Base-by-base conservation (phyloP, 2,113 vertebrate genomes). In the Forbesichthys agassizii region DNA sequence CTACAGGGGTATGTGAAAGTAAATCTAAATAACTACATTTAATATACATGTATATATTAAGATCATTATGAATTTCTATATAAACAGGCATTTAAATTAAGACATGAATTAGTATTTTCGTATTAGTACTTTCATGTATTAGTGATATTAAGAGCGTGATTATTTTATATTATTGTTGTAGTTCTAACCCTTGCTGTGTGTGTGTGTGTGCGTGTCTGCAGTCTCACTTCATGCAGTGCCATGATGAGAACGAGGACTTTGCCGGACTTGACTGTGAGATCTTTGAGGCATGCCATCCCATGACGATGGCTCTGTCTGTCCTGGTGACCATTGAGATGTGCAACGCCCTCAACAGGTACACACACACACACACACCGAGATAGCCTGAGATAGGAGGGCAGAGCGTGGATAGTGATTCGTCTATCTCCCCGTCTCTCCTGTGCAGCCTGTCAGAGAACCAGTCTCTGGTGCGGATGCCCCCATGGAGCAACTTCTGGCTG, bases 151-250 rank as follows among this genome's bases (percentile, higher is more conserved):
- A 5, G 0, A 42, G 7, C 36, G 36, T 42, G 36, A 42, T 42
- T 42, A 42, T 42, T 0, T 42, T 5, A 42, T 42, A n/a, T 14
- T 47, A 2, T 14, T 13, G n/a, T 36, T 27, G 27, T 16, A 36
- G 27, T 36, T 33, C 33, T 60, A 42, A 56, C 8, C 54, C 16
- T 56, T 42, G 36, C 12, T 56, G 54, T 56, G 54, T 56, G 16
- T 56, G 52, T 53, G 51, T 56, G 13, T 16, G 3, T 57, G 55
- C 20, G n/a, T 58, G 27, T 58, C 2, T 74, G 3, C 88, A 97
- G 95, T 95, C 94, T n/a, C 96, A 98, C 88, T 98, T 96, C 91
- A 96, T 98, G 96, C 93, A 98, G 86, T 98, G 96, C 87, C 73
- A 88, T 0, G 93, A 93, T 3, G 91, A 95, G 1, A 94, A 95